Evolutionary conservation across 37 sponge, comb jelly and placozoan species (phyloP).

Genomic region (Tethya wilhelma): DNA sequence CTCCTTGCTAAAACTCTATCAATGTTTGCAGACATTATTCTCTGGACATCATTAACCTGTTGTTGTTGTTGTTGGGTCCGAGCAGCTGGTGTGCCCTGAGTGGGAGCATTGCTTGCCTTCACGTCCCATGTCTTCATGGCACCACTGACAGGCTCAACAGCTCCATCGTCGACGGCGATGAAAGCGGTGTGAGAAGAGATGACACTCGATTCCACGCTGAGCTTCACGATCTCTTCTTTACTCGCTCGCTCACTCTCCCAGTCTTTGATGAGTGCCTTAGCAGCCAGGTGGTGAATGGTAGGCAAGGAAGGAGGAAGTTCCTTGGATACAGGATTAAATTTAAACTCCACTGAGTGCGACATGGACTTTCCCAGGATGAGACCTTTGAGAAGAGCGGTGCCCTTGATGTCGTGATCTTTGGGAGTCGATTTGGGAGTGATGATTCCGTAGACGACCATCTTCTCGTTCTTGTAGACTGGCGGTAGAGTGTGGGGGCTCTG

Average conservation of each 20-base stretch:
- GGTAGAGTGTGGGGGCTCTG: slow-evolving; percentile 55
- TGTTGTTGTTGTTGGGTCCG: too few species aligned
- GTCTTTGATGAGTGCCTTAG: slow-evolving; percentile 68
- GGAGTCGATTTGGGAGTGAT: slow-evolving; percentile 12
- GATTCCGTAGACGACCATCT: slow-evolving; percentile 66
- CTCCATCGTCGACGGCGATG: slow-evolving; percentile 73
- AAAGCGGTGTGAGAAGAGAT: slow-evolving; percentile 73
- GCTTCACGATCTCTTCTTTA: slow-evolving; percentile 41
- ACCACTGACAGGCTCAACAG: slow-evolving; percentile 58
- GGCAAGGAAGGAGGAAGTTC: background rate
- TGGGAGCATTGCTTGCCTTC: slow-evolving; percentile 19
- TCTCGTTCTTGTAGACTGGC: slow-evolving; percentile 66
- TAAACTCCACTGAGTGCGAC: slow-evolving; percentile 36
- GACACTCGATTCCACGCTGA: slow-evolving; percentile 72
- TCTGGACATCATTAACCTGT: too few species aligned
- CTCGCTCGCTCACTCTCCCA: slow-evolving; percentile 18
- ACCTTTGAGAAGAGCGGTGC: slow-evolving; percentile 56
- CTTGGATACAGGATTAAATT: background rate
- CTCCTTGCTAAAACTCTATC: too few species aligned
- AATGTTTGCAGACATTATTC: too few species aligned
- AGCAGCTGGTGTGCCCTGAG: too few species aligned
- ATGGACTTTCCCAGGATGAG: slow-evolving; percentile 33
- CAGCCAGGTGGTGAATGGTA: slow-evolving; percentile 79
- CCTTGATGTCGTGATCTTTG: background rate
- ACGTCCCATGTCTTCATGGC: slow-evolving; percentile 65